Percentiles rank a stretch among this genome's conserved stretches.
Evolutionary conservation across 2,113 vertebrate genomes (phyloP).

Genomic region (Sterna hirundo): DNA sequence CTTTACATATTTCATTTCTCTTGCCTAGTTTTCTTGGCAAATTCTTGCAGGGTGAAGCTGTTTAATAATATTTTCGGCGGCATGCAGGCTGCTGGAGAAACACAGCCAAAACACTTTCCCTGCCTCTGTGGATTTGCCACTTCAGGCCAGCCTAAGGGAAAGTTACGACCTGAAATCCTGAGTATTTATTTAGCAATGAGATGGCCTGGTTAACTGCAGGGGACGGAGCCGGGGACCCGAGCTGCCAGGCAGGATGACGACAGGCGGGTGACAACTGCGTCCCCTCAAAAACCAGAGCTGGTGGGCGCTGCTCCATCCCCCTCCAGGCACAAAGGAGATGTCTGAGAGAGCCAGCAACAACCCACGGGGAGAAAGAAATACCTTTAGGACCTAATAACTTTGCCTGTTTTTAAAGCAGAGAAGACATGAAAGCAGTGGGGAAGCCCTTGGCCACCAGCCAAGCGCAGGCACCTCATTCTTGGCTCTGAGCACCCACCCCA

Average conservation of each 20-base stretch:
- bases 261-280: rapidly evolving
- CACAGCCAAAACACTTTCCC: slow-evolving; percentile 10
- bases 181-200: background rate
- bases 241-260: background rate
- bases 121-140: slow-evolving; percentile 3
- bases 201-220: background rate
- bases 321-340: background rate
- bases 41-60: slow-evolving; percentile 24
- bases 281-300: background rate
- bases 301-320: background rate
- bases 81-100: slow-evolving; percentile 44
- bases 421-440: background rate
- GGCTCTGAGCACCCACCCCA: background rate
- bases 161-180: background rate
- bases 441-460: background rate
- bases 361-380: background rate
- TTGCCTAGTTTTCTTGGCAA: slow-evolving; percentile 56
- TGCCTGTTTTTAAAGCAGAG: background rate
- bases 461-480: background rate
- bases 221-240: background rate
- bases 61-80: slow-evolving; percentile 63
- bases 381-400: background rate
- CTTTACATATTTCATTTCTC: background rate
- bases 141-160: background rate
- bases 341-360: background rate